These are phyloP conservation scores for Biston stratarius DNA, from an alignment of 2,888 invertebrate genomes.

Conservation along the genomic window DNA sequence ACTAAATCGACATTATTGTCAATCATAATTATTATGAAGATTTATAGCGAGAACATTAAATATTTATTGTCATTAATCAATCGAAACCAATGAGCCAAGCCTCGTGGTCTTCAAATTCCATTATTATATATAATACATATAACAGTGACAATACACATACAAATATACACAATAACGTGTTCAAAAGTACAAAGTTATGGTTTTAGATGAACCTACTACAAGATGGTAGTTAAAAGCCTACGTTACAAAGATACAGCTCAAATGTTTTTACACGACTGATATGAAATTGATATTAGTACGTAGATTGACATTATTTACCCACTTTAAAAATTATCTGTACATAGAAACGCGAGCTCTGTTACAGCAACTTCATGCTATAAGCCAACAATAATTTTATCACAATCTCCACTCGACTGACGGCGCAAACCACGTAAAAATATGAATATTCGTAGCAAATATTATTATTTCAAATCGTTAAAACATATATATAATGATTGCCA, in stretches of 20 bases:
- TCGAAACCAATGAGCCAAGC: constrained; percentile 12
- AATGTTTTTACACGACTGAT: constrained; percentile 70
- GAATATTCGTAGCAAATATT: background rate
- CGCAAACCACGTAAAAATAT: constrained; percentile 14
- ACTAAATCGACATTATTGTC: too few species aligned
- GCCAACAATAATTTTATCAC: constrained; percentile 61
- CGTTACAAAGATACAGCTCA: constrained; percentile 59
- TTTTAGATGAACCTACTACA: constrained; percentile 29
- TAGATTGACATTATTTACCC: constrained; percentile 81
- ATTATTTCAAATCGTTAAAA: background rate
- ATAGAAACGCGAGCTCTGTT: constrained; percentile 54
- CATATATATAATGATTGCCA: background rate
- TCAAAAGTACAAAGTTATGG: constrained; percentile 38
- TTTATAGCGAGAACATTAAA: constrained; percentile 2
- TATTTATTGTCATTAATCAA: constrained; percentile 21
- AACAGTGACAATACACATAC: constrained; percentile 33
- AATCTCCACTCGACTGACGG: constrained; percentile 54
- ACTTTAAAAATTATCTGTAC: constrained; percentile 66
- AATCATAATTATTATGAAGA: constrained; percentile 9
- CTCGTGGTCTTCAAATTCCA: constrained; percentile 21
- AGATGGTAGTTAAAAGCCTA: constrained; percentile 42
- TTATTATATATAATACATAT: constrained; percentile 16
- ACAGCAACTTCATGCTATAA: constrained; percentile 49
- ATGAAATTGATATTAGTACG: constrained; percentile 82
- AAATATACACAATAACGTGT: constrained; percentile 17